phyloP scores from a whole-genome alignment of 2,888 invertebrate genomes.

The Coenonympha glycerion region DNA sequence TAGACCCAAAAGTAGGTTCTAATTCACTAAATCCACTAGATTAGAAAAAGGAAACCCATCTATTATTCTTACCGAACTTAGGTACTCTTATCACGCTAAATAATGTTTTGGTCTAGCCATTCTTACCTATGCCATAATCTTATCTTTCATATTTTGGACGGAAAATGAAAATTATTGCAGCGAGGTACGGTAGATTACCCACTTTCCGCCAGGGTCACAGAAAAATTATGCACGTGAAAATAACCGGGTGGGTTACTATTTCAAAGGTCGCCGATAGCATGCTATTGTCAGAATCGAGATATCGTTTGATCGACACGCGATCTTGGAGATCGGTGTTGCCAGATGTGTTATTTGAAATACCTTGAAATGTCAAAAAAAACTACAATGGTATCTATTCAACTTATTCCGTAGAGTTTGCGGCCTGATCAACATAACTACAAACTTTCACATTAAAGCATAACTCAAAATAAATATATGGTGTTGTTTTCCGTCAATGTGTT shows the following conservation, averaged over 20 bases:
- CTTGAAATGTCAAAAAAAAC: not conserved
- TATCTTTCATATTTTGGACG: conserved; percentile 23
- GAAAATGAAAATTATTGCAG: conserved; percentile 21
- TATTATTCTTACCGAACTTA: conserved; percentile 2
- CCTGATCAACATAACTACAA: too few relatives aligned
- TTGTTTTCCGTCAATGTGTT: too few relatives aligned
- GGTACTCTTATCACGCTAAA: not conserved
- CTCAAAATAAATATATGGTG: too few relatives aligned
- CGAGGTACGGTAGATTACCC: not conserved
- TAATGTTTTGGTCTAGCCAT: conserved; percentile 1
- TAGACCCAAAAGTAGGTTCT: too few relatives aligned
- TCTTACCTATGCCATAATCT: conserved; percentile 12
- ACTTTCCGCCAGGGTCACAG: conserved; percentile 15
- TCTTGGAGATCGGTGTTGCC: not conserved
- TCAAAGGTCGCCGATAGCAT: conserved; percentile 18
- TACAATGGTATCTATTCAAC: not conserved
- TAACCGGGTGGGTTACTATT: conserved; percentile 7
- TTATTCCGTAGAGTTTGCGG: too few relatives aligned
- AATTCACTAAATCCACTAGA: not conserved
- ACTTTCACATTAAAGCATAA: too few relatives aligned
- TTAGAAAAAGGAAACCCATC: conserved; percentile 15
- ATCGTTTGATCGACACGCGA: conserved; percentile 24
- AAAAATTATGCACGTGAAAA: conserved; percentile 22
- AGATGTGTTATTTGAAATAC: not conserved
- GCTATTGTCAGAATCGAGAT: conserved; percentile 16